Conservation (phyloP, 2,888 invertebrate genomes). For the Acronicta alni region DNA sequence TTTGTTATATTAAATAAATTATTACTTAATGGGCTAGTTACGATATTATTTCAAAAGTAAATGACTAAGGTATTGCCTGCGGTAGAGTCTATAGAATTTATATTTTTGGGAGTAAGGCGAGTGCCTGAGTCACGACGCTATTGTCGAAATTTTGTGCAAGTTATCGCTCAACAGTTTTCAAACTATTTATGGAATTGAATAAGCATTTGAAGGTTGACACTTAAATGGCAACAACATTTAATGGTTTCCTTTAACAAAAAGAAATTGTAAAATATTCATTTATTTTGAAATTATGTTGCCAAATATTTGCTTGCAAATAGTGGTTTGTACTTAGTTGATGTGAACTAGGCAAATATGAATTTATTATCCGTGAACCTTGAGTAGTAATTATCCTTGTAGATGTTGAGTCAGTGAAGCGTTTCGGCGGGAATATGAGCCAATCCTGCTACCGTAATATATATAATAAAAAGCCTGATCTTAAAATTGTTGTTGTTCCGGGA, state of each 20-base stretch:
- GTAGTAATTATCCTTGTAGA: not conserved
- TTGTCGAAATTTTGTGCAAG: slow-evolving; percentile 65
- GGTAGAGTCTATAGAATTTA: slow-evolving; percentile 9
- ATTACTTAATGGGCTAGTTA: not conserved
- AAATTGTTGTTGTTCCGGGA: no score
- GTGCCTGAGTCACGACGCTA: slow-evolving; percentile 49
- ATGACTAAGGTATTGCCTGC: slow-evolving; percentile 1
- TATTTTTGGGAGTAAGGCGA: slow-evolving; percentile 43
- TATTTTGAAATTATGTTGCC: slow-evolving; percentile 54
- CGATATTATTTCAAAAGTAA: not conserved
- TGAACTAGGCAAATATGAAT: slow-evolving; percentile 21
- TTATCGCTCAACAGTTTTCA: slow-evolving; percentile 57
- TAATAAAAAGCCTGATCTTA: no score
- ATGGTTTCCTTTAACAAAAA: slow-evolving; percentile 53
- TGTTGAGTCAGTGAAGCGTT: not conserved
- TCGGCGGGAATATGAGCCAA: no score
- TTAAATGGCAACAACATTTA: slow-evolving; percentile 55
- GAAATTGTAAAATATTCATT: slow-evolving; percentile 42
- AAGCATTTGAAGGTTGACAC: slow-evolving; percentile 62
- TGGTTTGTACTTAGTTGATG: slow-evolving; percentile 9
- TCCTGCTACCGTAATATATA: no score
- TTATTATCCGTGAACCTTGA: not conserved
- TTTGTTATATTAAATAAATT: not conserved
- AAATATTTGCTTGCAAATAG: slow-evolving; percentile 46
- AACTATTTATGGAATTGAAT: slow-evolving; percentile 69